Conservation (phyloP, 2,113 vertebrate genomes). For the Meriones unguiculatus region DNA sequence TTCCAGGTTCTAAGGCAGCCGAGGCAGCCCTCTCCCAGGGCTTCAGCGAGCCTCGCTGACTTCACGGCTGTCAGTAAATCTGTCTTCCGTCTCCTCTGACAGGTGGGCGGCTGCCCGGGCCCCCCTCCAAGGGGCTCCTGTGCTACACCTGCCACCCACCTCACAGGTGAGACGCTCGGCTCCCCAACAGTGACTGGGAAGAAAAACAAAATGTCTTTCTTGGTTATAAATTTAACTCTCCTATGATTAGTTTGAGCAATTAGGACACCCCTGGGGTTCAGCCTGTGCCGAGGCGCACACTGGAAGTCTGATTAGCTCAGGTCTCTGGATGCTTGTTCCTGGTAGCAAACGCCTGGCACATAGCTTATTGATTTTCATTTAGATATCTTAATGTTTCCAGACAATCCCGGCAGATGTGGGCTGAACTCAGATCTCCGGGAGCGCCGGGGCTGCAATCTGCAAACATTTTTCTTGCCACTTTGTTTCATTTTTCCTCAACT, state of each 20-base stretch:
- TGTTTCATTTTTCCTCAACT: constrained; percentile 98
- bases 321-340: constrained; percentile 92
- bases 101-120: constrained; percentile 87
- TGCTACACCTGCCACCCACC: constrained; percentile 76
- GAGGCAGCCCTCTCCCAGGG: constrained; percentile 78
- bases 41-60: constrained; percentile 81
- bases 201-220: constrained; percentile 91
- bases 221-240: constrained; percentile 92
- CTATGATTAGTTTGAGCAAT: constrained; percentile 90
- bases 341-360: constrained; percentile 92
- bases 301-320: constrained; percentile 90
- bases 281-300: constrained; percentile 86
- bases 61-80: constrained; percentile 86
- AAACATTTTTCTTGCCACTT: constrained; percentile 95
- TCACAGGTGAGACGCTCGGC: constrained; percentile 85
- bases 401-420: constrained; percentile 92
- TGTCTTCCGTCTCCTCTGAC: constrained; percentile 86
- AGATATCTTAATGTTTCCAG: constrained; percentile 99
- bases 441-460: constrained; percentile 90
- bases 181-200: constrained; percentile 85
- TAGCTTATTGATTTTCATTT: constrained; percentile 99
- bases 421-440: constrained; percentile 91
- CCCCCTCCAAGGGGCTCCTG: constrained; percentile 84
- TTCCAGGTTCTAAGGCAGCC: constrained; percentile 11
- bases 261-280: constrained; percentile 90